These are phyloP conservation scores for Parotocinclus haroldoi DNA, from an alignment of 2,797 vertebrate species.

Conservation along the genomic window DNA sequence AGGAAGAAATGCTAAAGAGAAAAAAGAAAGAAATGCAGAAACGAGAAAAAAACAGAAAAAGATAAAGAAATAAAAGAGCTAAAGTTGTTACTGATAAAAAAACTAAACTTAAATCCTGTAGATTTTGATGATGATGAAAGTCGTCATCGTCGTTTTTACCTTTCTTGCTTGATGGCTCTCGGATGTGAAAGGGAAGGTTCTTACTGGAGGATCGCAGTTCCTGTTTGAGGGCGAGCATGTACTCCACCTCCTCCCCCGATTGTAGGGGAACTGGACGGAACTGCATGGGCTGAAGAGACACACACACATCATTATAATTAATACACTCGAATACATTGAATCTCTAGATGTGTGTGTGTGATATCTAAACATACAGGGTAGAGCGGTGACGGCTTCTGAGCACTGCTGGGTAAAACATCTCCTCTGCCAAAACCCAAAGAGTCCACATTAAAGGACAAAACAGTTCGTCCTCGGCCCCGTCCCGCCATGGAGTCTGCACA, in stretches of 20 bases:
- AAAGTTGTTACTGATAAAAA: no score
- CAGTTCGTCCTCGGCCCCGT: slow-evolving; percentile 45
- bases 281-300: slow-evolving; percentile 63
- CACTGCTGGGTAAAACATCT: slow-evolving; percentile 42
- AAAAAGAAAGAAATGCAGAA: no score
- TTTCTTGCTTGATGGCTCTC: slow-evolving; percentile 67
- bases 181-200: slow-evolving; percentile 74
- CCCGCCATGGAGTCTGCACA: slow-evolving; percentile 42
- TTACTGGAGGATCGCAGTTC: slow-evolving; percentile 74
- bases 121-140: no score
- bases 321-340: no score
- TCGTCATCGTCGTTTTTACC: slow-evolving; percentile 62
- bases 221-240: slow-evolving; percentile 79
- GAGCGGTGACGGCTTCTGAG: slow-evolving; percentile 44
- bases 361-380: slow-evolving; percentile 44
- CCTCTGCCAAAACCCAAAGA: slow-evolving; percentile 49
- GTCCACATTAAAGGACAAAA: slow-evolving; percentile 51
- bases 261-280: slow-evolving; percentile 71
- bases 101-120: background rate
- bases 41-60: background rate
- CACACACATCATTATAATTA: no score
- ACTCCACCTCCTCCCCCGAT: slow-evolving; percentile 75
- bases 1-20: no score
- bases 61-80: background rate
- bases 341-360: no score